Evolutionary conservation across 2,888 invertebrate species (phyloP), one percentile per base, ranked within the genome.

Genomic region (Eustalomyia histrio): DNA sequence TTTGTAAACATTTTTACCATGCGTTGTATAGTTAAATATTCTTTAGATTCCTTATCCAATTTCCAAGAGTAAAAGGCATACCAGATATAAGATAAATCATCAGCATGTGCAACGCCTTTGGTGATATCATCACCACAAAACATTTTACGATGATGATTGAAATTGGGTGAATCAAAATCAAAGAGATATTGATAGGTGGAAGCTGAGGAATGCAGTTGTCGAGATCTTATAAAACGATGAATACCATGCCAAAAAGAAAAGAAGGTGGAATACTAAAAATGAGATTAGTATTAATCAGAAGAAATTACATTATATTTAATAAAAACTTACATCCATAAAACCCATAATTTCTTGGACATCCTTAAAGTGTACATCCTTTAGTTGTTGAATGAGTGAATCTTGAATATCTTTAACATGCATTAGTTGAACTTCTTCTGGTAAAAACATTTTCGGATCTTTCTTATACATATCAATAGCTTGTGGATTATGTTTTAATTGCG

Each of bases 1-100:
- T 87, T 85, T 14, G 89, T 88, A 87, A 89, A 89, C 52, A 90
- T 83, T 12, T 87, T 87, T n/a, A 89, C 86, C 83, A 90, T 84
- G 18, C 87, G 85, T 82, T 88, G 87, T 55, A 90, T 89, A 55
- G 88, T 90, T 84, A 87, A 87, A 79, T 88, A 90, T 53, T 90
- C 90, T 17, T 84, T 83, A 5, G 87, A 86, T 21, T 87, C 85
- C 8, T 68, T 85, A 68, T 87, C 84, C 58, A 88, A 82, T 64
- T 87, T 88, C 55, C 87, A 85, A 1, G 89, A 87, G 43, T 89
- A 84, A 21, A 86, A 85, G 18, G 88, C 87, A 80, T 88, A 88
- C 60, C 90, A 90, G 9, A 90, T 82, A 82, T 90, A 90, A 0
- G 88, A 88, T 24, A 90, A 84, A 74, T 90, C 90, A 76, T 90